phyloP scores from a whole-genome alignment of 1,140 invertebrate species.

The Zaprionus davidi region DNA sequence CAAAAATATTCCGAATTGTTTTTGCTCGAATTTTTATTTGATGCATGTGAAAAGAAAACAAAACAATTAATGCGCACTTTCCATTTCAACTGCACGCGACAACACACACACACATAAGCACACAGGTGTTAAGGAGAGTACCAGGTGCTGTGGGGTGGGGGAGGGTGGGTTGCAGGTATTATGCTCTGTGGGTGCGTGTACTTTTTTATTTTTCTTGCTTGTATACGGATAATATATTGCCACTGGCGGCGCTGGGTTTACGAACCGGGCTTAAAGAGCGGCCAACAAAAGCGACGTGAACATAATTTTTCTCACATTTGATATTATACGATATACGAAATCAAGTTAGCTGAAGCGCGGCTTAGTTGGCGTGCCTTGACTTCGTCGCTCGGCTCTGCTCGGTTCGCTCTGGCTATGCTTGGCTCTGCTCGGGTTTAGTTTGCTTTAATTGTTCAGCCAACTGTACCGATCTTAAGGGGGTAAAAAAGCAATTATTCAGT shows the following conservation, averaged over 20 bases:
- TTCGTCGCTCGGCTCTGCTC: background rate
- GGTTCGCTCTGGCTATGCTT: background rate
- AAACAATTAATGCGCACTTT: conserved; percentile 74
- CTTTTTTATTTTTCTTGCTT: background rate
- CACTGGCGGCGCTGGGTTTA: conserved; percentile 27
- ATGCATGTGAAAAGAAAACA: conserved; percentile 46
- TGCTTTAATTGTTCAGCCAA: conserved; percentile 67
- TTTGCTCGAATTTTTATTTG: conserved; percentile 9
- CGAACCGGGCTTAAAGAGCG: conserved; percentile 15
- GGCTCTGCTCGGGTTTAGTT: conserved; percentile 21
- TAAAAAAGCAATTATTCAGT: conserved; percentile 65
- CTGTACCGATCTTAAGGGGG: conserved; percentile 57
- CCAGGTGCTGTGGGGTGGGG: background rate
- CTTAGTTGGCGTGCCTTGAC: conserved; percentile 33
- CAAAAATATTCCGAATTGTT: conserved; percentile 12
- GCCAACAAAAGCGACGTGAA: conserved; percentile 18
- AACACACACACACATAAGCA: conserved; percentile 16
- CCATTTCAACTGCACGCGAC: conserved; percentile 70
- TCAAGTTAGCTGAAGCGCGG: conserved; percentile 49
- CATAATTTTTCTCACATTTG: conserved; percentile 54
- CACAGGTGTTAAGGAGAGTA: conserved; percentile 8
- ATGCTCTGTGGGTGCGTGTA: conserved; percentile 36
- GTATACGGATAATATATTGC: conserved; percentile 35
- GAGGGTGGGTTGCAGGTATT: conserved; percentile 14
- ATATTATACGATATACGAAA: conserved; percentile 37